A percentile compares a stretch with the other conserved stretches of the same genome.
Evolutionary conservation across 2,113 vertebrate species (phyloP).

Genomic region (Pycnonotus jocosus): DNA sequence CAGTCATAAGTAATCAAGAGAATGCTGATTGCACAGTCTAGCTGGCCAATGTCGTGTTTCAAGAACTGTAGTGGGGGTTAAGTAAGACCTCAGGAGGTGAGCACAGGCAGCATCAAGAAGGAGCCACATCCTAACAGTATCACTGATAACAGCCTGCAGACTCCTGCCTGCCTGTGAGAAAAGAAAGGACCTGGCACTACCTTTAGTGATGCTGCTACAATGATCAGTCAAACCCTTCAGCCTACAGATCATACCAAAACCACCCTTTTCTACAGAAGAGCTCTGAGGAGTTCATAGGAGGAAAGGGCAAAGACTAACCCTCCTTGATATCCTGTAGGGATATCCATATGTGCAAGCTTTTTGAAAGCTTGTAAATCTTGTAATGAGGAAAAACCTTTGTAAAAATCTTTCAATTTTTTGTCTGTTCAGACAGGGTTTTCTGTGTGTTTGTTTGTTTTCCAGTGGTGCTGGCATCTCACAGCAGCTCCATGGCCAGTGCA

Average conservation of each 20-base stretch:
- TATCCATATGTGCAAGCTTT: not conserved
- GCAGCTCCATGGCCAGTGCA: not conserved
- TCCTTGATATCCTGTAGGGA: not conserved
- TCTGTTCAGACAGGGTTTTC: fast-evolving
- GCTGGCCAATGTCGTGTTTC: not conserved
- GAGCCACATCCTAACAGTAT: not conserved
- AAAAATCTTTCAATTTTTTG: not conserved
- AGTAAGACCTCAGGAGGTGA: not conserved
- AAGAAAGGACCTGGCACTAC: not conserved
- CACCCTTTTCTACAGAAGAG: not conserved
- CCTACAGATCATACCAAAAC: not conserved
- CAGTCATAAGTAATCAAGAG: not conserved
- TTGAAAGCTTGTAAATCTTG: not conserved
- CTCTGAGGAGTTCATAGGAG: not conserved
- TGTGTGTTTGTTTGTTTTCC: not conserved
- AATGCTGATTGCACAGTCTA: not conserved
- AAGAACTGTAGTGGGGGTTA: not conserved
- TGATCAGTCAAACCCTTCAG: not conserved
- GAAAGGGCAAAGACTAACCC: not conserved
- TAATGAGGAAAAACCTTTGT: not conserved
- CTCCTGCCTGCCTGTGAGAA: not conserved
- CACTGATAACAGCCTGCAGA: not conserved
- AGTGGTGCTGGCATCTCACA: not conserved
- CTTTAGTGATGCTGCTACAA: not conserved
- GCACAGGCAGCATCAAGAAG: not conserved